Base-by-base conservation (phyloP, 2,113 vertebrate species). In the Apteryx owenii region DNA sequence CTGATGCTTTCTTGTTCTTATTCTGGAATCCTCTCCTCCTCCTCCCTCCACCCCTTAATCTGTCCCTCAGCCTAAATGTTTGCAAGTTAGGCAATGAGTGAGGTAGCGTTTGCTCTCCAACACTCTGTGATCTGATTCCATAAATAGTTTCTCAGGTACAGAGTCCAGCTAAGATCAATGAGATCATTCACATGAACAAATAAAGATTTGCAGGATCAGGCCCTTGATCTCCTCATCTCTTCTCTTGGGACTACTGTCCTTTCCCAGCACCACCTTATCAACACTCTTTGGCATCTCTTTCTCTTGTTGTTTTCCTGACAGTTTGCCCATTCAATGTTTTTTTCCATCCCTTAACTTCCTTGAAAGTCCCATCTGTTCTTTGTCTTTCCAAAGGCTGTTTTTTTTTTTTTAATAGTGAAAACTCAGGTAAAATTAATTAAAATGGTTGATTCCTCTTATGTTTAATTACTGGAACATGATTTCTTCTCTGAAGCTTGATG, bases 111-210 rank as follows among this genome's bases (percentile, higher is more conserved):
- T 91, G 26, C 81, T 87, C 36, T 80, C 68, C 77, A 84, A 70
- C 53, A 25, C 23, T 82, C 85, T 85, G 38, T 86, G 95, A 61
- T 89, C 44, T 85, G 83, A 87, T 93, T 84, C 92, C 90, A 93
- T 62, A 89, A 65, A 94, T 81, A 90, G 77, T 85, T 95, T 94
- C 78, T 71, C 66, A 89, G 86, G 78, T 68, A 78, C 44, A 87
- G 86, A 91, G 70, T 92, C 65, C 87, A 46, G 36, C 60, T 25
- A 73, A 91, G 86, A 94, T 89, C 89, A 95, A 64, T 90, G 83
- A 97, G 90, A 95, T 96, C 88, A 92, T 84, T 92, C 94, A 85
- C 85, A 94, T 65, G 73, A 93, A 85, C 81, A 97, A 95, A 96
- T 89, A 90, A 53, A 92, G 92, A 87, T 90, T 76, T 94, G 81